Evolutionary conservation across 2,113 vertebrate species (phyloP).

Genomic region (Centropristis striata): DNA sequence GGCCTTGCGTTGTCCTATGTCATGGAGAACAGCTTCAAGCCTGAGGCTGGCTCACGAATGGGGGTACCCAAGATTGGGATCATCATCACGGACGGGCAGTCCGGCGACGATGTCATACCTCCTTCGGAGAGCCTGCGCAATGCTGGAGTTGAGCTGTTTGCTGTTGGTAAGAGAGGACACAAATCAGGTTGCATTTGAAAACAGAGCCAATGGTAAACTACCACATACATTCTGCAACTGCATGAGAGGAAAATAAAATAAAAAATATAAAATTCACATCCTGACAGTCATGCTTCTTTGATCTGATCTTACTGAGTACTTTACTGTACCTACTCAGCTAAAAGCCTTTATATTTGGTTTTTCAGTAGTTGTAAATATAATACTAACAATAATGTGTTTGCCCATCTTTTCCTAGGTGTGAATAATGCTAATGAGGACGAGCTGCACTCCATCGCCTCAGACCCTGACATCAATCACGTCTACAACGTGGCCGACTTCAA

Average conservation of each 20-base stretch:
- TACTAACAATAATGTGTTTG: neutral
- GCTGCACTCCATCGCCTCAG: conserved; percentile 93
- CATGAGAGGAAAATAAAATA: too few species aligned
- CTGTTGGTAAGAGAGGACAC: conserved; percentile 89
- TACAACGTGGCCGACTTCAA: conserved; percentile 98
- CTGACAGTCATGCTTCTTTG: too few species aligned
- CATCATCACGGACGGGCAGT: conserved; percentile 97
- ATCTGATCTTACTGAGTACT: too few species aligned
- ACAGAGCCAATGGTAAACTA: too few species aligned
- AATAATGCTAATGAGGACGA: conserved; percentile 97
- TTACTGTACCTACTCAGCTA: too few species aligned
- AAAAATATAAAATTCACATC: too few species aligned
- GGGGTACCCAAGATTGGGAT: conserved; percentile 97
- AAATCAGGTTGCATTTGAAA: neutral
- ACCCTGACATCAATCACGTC: conserved; percentile 91
- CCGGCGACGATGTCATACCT: conserved; percentile 95
- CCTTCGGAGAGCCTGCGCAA: conserved; percentile 92
- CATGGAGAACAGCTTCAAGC: conserved; percentile 96
- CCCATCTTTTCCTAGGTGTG: conserved; percentile 86
- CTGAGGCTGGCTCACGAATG: conserved; percentile 91
- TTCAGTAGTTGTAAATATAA: too few species aligned
- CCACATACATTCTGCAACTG: too few species aligned
- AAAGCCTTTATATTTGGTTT: too few species aligned
- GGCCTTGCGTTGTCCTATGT: conserved; percentile 96
- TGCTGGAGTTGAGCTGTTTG: conserved; percentile 95